Base-by-base conservation (phyloP, 1,140 invertebrate species). In the Zaprionus vittiger region DNA sequence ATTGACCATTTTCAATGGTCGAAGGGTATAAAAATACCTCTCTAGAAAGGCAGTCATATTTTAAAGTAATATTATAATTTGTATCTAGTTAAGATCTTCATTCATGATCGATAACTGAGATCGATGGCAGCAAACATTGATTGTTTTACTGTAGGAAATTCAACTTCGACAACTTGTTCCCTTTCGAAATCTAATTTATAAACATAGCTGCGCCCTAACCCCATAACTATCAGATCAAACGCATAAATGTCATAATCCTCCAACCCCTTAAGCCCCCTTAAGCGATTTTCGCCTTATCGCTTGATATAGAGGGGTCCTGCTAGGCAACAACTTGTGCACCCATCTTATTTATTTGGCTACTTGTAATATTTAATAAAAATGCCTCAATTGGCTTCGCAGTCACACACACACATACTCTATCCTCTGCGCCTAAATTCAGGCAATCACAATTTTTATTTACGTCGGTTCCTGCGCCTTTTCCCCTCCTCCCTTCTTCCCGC, bases 361-460 rank as follows among this genome's bases (percentile, higher is more conserved):
- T 87, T 78, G 80, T 64, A 78, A 83, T 87, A 83, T 87, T 87
- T 87, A 87, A 87, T 83, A 87, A 75, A 74, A 83, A 61, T 77
- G 73, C 59, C 66, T 74, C 77, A 74, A 80, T 82, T 73, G 83
- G 54, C 57, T 38, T 54, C 31, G 26, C 57, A 62, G 20, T 54
- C 62, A 55, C 24, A 62, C 34, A 59, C 44, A 52, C 60, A 47
- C 52, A 63, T 20, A 75, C n/a, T 15, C 7, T 12, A 49, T n/a
- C 12, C 7, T 41, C 14, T 60, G 60, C 28, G 57, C 57, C 77
- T 79, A 56, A 72, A 78, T 80, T 79, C 76, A 70, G 81, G 83
- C 87, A 91, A 91, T 91, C 89, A 85, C 73, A 91, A 85, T 89
- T 89, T 85, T 80, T 85, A 90, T 90, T 91, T 91, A 80, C 66